Evolutionary conservation across 2,113 vertebrate genomes (phyloP).

Genomic region (Phalacrocorax pelagicus): DNA sequence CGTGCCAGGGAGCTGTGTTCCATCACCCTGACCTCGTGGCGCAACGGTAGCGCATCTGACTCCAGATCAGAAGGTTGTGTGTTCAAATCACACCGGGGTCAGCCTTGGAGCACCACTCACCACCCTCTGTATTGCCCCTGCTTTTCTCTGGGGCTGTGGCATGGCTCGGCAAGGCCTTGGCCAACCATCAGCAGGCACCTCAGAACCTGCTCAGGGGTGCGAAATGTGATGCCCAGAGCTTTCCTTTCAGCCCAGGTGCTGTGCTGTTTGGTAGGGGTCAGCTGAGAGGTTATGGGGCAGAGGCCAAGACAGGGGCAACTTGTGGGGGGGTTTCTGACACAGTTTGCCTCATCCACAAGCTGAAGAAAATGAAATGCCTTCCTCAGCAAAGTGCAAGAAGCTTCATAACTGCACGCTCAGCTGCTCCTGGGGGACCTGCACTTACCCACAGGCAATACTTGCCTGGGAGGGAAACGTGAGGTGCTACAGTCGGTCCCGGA

Average conservation of each 20-base stretch:
- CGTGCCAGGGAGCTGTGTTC: fast-evolving
- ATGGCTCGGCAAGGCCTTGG: not conserved
- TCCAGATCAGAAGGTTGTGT: conserved; percentile 58
- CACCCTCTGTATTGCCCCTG: not conserved
- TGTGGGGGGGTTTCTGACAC: not conserved
- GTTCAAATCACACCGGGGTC: conserved; percentile 43
- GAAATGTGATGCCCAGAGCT: not conserved
- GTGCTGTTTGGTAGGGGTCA: too few species aligned
- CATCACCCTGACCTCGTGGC: not conserved
- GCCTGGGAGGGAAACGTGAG: not conserved
- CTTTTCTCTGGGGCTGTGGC: not conserved
- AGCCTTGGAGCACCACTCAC: not conserved
- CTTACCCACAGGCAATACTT: not conserved
- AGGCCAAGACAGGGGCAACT: fast-evolving
- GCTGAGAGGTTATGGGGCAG: too few species aligned
- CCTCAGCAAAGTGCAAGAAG: not conserved
- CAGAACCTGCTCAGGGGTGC: too few species aligned
- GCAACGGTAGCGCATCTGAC: conserved; percentile 36
- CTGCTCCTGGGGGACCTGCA: too few species aligned
- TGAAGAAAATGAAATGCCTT: not conserved
- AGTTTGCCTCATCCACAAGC: not conserved
- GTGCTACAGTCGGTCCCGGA: not conserved
- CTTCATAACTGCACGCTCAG: too few species aligned
- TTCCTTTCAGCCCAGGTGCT: not conserved
- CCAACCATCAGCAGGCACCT: fast-evolving